Conservation (phyloP, 2,113 vertebrate species). For the Parotia lawesii region DNA sequence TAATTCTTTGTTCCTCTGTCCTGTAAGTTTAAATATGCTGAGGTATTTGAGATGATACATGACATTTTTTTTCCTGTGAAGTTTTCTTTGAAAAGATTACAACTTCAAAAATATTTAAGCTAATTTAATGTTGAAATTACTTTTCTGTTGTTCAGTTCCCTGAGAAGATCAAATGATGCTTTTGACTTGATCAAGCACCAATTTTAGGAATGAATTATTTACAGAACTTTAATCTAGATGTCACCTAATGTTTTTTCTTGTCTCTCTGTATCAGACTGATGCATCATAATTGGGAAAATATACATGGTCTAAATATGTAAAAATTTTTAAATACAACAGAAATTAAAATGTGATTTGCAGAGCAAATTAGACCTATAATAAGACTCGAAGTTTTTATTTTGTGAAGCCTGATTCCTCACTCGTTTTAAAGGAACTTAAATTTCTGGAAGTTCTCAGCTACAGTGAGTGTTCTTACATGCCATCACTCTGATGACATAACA, state of each 20-base stretch:
- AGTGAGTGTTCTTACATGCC: accelerated
- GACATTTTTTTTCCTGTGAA: conserved; percentile 19
- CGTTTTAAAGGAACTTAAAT: not conserved
- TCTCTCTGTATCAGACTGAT: not conserved
- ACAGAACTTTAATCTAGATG: conserved; percentile 4
- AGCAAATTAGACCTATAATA: not conserved
- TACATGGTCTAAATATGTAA: not conserved
- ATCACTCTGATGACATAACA: not conserved
- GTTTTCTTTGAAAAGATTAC: not conserved
- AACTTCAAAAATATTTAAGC: conserved; percentile 10
- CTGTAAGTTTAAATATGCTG: not conserved
- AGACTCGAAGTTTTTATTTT: not conserved
- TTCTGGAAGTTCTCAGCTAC: not conserved
- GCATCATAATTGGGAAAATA: not conserved
- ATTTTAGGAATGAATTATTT: conserved; percentile 48
- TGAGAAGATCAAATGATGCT: conserved; percentile 40
- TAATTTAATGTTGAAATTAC: conserved; percentile 34
- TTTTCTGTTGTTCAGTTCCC: conserved; percentile 25
- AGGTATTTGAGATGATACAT: not conserved
- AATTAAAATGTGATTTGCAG: not conserved
- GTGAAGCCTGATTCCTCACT: not conserved
- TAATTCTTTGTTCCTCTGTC: conserved; percentile 10
- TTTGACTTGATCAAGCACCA: conserved; percentile 24
- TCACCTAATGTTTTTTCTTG: not conserved
- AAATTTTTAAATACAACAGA: accelerated